These are phyloP conservation scores for Zoanthus sociatus DNA, from an alignment of 92 coral and sea anemone species.

Conservation along the genomic window DNA sequence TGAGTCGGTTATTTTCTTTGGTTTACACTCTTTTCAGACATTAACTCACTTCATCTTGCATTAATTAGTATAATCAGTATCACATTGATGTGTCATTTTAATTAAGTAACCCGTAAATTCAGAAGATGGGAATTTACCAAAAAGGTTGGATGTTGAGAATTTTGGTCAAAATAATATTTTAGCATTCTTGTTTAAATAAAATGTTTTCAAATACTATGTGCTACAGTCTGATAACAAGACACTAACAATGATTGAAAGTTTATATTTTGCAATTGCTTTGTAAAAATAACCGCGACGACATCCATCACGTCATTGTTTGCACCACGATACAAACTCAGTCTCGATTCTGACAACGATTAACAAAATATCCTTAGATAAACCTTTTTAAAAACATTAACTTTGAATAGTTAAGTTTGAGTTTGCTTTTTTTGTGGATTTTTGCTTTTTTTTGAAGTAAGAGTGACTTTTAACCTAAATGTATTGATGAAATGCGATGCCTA, in stretches of 20 bases:
- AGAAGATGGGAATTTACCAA: slow-evolving; percentile 6
- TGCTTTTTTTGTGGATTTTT: not conserved
- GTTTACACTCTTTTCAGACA: slow-evolving; percentile 33
- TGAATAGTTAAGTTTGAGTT: not conserved
- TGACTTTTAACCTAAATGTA: not conserved
- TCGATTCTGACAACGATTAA: too few relatives aligned
- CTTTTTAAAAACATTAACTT: too few relatives aligned
- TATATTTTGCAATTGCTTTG: too few relatives aligned
- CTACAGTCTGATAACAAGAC: too few relatives aligned
- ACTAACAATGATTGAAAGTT: too few relatives aligned
- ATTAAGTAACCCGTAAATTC: not conserved
- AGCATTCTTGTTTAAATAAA: too few relatives aligned
- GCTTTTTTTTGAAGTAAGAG: not conserved
- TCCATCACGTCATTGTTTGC: too few relatives aligned
- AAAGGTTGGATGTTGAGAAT: not conserved
- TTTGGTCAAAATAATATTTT: not conserved
- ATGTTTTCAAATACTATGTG: too few relatives aligned
- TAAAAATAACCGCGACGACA: too few relatives aligned
- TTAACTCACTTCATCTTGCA: slow-evolving; percentile 28
- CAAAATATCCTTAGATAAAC: too few relatives aligned
- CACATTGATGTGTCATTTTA: slow-evolving; percentile 15
- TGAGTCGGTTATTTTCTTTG: slow-evolving; percentile 5
- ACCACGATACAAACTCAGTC: too few relatives aligned
- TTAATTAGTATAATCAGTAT: slow-evolving; percentile 17
- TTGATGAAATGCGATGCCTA: too few relatives aligned